Evolutionary conservation across 2,797 vertebrate genomes (phyloP).

Genomic region (Nyctibius grandis): DNA sequence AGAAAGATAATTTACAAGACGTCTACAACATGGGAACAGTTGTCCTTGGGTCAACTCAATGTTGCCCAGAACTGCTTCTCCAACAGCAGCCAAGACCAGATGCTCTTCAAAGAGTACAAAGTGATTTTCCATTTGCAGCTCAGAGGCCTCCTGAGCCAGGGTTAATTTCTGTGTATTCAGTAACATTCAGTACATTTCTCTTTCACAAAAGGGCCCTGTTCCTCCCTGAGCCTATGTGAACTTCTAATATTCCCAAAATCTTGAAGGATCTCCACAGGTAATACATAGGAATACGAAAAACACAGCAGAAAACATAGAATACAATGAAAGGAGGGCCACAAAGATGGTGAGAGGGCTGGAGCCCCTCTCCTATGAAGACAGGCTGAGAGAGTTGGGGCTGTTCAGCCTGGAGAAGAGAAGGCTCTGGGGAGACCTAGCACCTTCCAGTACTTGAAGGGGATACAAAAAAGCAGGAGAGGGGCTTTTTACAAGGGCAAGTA

Average conservation of each 20-base stretch:
- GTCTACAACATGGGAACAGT: rapidly evolving
- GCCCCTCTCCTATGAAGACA: too few relatives aligned
- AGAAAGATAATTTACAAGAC: not conserved
- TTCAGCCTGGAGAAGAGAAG: too few relatives aligned
- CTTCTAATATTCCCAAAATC: not conserved
- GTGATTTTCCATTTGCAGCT: not conserved
- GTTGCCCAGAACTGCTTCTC: not conserved
- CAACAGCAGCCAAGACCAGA: not conserved
- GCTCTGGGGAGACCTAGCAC: too few relatives aligned
- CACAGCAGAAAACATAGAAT: not conserved
- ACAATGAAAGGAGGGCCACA: too few relatives aligned
- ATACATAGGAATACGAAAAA: not conserved
- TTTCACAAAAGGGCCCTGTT: not conserved
- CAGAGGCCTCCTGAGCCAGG: not conserved
- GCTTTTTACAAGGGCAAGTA: too few relatives aligned
- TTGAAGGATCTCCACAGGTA: too few relatives aligned
- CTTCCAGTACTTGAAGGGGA: too few relatives aligned
- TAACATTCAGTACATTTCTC: not conserved
- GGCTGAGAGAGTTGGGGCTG: too few relatives aligned
- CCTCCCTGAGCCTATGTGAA: not conserved
- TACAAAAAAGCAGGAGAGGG: too few relatives aligned
- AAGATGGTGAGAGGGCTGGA: too few relatives aligned
- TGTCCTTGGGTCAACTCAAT: not conserved
- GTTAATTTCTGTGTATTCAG: not conserved
- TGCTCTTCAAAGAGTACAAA: not conserved